These are phyloP conservation scores for Baccha elongata DNA, from an alignment of 2,888 invertebrate genomes.

Conservation along the genomic window DNA sequence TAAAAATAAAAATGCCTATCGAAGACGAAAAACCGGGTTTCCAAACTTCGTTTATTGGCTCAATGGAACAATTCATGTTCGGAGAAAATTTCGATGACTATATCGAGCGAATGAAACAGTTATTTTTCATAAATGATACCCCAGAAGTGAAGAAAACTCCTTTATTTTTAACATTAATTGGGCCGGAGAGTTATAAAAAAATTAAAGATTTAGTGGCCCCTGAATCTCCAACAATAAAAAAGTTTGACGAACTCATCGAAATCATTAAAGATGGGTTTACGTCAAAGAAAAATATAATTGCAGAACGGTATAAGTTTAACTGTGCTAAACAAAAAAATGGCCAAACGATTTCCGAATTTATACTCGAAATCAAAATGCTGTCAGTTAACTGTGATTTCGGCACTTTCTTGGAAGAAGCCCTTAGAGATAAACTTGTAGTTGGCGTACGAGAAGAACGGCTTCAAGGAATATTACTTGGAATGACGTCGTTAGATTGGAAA, in stretches of 20 bases:
- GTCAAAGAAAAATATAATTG: constrained; percentile 10
- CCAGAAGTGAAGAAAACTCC: constrained; percentile 41
- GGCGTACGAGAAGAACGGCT: constrained; percentile 11
- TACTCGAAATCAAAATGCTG: constrained; percentile 21
- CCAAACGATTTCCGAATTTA: constrained; percentile 6
- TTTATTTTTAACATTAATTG: constrained; percentile 44
- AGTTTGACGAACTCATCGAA: not conserved
- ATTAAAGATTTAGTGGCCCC: constrained; percentile 19
- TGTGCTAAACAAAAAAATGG: constrained; percentile 4
- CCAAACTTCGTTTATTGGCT: constrained; percentile 49
- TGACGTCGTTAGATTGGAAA: constrained; percentile 3
- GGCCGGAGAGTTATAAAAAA: constrained; percentile 28
- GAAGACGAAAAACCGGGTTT: too few relatives aligned
- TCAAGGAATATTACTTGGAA: constrained; percentile 6
- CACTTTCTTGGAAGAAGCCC: constrained; percentile 6
- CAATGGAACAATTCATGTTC: constrained; percentile 40
- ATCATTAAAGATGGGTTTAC: not conserved
- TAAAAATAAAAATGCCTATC: too few relatives aligned
- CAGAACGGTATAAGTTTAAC: constrained; percentile 16
- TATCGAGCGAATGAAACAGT: constrained; percentile 36
- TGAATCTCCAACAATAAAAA: constrained; percentile 2
- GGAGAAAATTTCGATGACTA: constrained; percentile 45
- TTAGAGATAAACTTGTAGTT: constrained; percentile 18
- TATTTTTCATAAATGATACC: constrained; percentile 39
- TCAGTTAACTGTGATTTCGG: constrained; percentile 12